Percentiles rank a stretch among this genome's conserved stretches.
Evolutionary conservation across 2,113 vertebrate species (phyloP).

Genomic region (Neomonachus schauinslandi): DNA sequence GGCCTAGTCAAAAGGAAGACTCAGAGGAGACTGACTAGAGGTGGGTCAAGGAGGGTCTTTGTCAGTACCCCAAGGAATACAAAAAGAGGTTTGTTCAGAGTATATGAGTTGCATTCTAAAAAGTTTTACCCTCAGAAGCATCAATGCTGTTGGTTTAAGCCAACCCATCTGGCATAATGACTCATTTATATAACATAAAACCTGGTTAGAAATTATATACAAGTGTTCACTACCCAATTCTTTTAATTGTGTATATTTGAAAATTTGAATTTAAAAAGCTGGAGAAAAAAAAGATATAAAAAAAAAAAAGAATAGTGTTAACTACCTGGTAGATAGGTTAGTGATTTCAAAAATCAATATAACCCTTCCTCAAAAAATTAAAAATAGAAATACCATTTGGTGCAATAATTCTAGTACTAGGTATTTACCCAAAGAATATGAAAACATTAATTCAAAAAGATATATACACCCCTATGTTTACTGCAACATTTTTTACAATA

Average conservation of each 20-base stretch:
- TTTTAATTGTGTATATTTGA: slow-evolving; percentile 40
- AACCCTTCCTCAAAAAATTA: background rate
- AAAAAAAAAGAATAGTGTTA: background rate
- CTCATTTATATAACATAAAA: background rate
- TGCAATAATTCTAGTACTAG: background rate
- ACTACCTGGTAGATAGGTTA: background rate
- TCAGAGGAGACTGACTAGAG: background rate
- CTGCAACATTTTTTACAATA: background rate
- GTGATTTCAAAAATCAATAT: slow-evolving; percentile 55
- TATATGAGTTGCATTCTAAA: background rate
- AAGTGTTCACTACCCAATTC: background rate
- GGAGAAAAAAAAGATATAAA: background rate
- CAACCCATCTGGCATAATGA: background rate
- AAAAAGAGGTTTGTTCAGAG: background rate
- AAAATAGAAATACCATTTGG: background rate
- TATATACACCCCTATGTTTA: background rate
- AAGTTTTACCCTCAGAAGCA: background rate
- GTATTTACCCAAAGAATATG: background rate
- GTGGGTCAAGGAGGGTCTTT: background rate
- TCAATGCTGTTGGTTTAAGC: background rate
- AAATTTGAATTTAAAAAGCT: slow-evolving; percentile 53
- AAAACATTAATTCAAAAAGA: background rate
- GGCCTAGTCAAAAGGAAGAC: background rate
- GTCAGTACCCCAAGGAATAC: background rate
- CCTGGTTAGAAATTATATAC: background rate